These are phyloP conservation scores for Bellardia bayeri DNA, from an alignment of 2,888 invertebrate genomes.

Conservation along the genomic window DNA sequence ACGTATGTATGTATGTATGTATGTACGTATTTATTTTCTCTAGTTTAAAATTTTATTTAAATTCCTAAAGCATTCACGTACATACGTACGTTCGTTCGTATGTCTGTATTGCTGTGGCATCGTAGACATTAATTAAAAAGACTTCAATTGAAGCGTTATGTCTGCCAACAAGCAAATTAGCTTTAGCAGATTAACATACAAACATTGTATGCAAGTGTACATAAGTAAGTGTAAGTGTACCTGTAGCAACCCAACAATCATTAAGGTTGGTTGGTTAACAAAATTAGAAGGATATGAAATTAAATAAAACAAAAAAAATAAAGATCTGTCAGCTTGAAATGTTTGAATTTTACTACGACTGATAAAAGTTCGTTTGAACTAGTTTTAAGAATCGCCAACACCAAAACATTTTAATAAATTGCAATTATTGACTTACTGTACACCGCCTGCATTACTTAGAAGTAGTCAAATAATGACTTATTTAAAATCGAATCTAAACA, in stretches of 20 bases:
- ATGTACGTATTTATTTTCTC: neutral
- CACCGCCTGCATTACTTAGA: too few species aligned
- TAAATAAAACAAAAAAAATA: too few species aligned
- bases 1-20: too few species aligned
- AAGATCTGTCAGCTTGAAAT: too few species aligned
- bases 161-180: slow-evolving; percentile 73
- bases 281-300: too few species aligned
- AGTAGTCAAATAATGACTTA: too few species aligned
- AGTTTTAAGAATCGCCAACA: too few species aligned
- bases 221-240: neutral
- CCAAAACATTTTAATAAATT: too few species aligned
- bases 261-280: neutral
- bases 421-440: too few species aligned
- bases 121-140: slow-evolving; percentile 74
- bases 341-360: too few species aligned
- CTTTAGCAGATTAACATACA: slow-evolving; percentile 50
- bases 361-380: too few species aligned
- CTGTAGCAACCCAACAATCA: neutral
- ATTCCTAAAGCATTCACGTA: neutral
- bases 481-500: too few species aligned
- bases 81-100: neutral
- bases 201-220: neutral
- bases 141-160: slow-evolving; percentile 75
- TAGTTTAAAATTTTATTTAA: neutral
- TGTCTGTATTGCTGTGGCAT: slow-evolving; percentile 22